A percentile compares a stretch with the other conserved stretches of the same genome.
Conservation (phyloP, 2,888 invertebrate species). For the Caenorhabditis sp. region DNA sequence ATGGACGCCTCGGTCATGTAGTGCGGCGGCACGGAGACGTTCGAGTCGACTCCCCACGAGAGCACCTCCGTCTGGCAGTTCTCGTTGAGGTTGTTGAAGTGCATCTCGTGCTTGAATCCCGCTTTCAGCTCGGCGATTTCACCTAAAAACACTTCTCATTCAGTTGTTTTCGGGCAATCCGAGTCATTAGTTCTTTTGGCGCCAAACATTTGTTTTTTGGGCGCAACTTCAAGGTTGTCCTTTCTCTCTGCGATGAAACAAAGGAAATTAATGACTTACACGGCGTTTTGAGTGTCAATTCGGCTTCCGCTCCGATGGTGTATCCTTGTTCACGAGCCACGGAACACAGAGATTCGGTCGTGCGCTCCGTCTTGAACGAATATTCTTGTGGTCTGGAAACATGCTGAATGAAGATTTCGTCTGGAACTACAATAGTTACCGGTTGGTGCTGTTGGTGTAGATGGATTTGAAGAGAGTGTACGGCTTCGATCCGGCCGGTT, state of each 20-base stretch:
- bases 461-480: conserved; percentile 79
- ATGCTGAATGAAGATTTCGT: neutral
- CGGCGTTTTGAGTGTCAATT: conserved; percentile 81
- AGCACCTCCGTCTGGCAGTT: conserved; percentile 79
- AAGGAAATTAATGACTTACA: conserved; percentile 71
- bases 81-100: conserved; percentile 79
- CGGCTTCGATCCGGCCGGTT: conserved; percentile 77
- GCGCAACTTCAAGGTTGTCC: conserved; percentile 30
- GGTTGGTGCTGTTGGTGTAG: conserved; percentile 78
- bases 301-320: conserved; percentile 80
- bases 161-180: neutral
- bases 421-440: conserved; percentile 27
- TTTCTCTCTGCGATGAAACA: conserved; percentile 20
- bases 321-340: conserved; percentile 78
- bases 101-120: conserved; percentile 80
- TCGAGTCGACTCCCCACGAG: conserved; percentile 81
- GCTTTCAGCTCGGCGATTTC: conserved; percentile 80
- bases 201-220: conserved; percentile 44
- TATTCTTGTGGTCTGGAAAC: conserved; percentile 76
- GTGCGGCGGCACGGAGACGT: conserved; percentile 79
- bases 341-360: conserved; percentile 77
- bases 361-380: conserved; percentile 79
- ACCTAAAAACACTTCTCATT: conserved; percentile 64
- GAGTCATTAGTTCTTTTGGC: conserved; percentile 9
- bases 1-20: conserved; percentile 80